Base-by-base conservation (phyloP, 2,797 vertebrate species). In the Crax fasciolata region DNA sequence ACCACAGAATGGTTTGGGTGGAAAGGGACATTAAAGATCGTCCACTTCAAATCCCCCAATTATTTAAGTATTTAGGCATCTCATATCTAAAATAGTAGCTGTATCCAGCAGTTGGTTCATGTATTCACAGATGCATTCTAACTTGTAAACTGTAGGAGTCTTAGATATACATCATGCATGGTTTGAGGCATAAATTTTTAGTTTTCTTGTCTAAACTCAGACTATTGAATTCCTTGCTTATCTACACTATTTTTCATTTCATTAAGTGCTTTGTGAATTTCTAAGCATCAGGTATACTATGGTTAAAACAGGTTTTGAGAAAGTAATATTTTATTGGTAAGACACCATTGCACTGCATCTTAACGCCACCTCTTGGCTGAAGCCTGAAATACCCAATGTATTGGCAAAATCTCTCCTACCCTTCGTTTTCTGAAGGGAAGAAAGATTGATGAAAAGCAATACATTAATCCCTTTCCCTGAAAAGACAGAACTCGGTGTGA, bases 351-450 rank as follows among this genome's bases (percentile, higher is more conserved):
- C 48, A 2, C 62, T 97, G 93, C 84, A n/a, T 44, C 94, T 92
- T 89, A 81, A 82, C 82, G 96, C 97, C 97, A 98, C 94, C 97
- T 98, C 92, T 97, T 89, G 97, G 97, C 91, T 85, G 66, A 82
- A 90, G 57, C 78, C 62, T 46, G 93, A 83, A 92, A 88, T 44
- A 58, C 28, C 38, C 32, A 13, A 4, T 1, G n/a, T 6, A n/a
- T 18, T 35, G 59, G 44, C 39, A 41, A 7, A 74, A 15, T 2
- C 14, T 23, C 51, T 67, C 55, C 57, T 43, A 46, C 14, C 38
- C 20, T 63, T 75, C 35, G 4, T 41, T 24, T 65, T 75, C 8
- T 12, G 9, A 49, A 71, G 51, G 39, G 39, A 52, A 49, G 25
- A 59, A 51, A 38, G 15, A 24, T 2, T 32, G 41, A 71, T 21